Percentiles rank a stretch among this genome's conserved stretches.
Evolutionary conservation across 2,113 vertebrate genomes (phyloP).

Genomic region (Plecotus auritus): DNA sequence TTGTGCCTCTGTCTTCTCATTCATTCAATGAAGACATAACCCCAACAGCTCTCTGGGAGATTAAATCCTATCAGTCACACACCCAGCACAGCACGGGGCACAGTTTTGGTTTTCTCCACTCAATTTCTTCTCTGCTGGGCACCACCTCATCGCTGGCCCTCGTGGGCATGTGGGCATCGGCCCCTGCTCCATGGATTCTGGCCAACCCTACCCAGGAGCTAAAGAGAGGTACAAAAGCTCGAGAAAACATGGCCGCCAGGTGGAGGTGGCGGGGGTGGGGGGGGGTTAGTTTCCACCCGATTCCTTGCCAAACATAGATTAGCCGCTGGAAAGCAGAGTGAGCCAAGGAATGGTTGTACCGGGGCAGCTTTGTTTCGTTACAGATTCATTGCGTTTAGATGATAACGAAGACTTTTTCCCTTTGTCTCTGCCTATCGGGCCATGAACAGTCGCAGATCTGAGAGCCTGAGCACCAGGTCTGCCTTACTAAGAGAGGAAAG

Average conservation of each 20-base stretch:
- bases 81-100: neutral
- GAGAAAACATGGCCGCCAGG: neutral
- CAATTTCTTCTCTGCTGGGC: neutral
- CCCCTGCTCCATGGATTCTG: neutral
- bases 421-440: conserved; percentile 11
- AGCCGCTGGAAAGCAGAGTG: neutral
- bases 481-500: neutral
- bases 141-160: neutral
- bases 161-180: neutral
- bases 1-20: neutral
- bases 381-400: conserved; percentile 16
- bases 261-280: neutral
- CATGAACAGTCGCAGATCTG: neutral
- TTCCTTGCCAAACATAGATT: neutral
- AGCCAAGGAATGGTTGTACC: neutral
- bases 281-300: neutral
- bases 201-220: neutral
- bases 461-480: neutral
- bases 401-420: neutral
- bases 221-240: neutral
- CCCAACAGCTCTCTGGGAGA: neutral
- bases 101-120: neutral
- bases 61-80: neutral
- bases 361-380: neutral
- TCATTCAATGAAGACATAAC: neutral